phyloP scores from a whole-genome alignment of 2,113 vertebrate species.

The Eolophus roseicapilla region DNA sequence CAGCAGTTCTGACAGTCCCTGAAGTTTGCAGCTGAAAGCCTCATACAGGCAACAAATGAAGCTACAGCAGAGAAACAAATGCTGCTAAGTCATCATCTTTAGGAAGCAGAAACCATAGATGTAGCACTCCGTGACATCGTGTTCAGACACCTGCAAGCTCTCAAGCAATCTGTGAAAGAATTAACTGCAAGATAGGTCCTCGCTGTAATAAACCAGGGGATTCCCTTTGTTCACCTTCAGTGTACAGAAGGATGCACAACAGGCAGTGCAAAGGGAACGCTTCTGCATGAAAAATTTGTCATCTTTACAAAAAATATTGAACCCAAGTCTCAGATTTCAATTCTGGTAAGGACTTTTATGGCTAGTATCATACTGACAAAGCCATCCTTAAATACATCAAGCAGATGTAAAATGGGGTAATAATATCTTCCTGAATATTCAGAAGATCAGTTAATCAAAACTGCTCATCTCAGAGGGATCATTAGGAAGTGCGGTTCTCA shows the following conservation, averaged over 20 bases:
- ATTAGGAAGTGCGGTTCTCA: neutral
- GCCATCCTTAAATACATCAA: neutral
- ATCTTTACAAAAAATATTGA: neutral
- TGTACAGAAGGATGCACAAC: neutral
- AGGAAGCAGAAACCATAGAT: neutral
- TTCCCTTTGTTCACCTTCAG: neutral
- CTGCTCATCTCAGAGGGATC: neutral
- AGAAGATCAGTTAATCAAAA: conserved; percentile 14
- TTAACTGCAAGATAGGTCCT: neutral
- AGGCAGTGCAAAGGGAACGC: neutral
- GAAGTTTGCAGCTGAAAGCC: neutral
- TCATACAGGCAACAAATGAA: neutral
- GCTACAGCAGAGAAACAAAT: neutral
- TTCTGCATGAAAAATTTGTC: neutral
- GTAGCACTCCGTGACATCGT: neutral
- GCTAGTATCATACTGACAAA: neutral
- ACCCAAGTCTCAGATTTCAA: neutral
- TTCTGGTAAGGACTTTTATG: neutral
- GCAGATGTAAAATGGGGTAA: neutral
- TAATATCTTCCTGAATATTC: neutral
- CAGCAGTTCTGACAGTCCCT: neutral
- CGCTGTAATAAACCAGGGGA: neutral
- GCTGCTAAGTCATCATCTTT: neutral
- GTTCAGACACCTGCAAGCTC: neutral
- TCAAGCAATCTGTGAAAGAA: neutral